Conservation (phyloP, 2,797 vertebrate species). For the Onychomys torridus region DNA sequence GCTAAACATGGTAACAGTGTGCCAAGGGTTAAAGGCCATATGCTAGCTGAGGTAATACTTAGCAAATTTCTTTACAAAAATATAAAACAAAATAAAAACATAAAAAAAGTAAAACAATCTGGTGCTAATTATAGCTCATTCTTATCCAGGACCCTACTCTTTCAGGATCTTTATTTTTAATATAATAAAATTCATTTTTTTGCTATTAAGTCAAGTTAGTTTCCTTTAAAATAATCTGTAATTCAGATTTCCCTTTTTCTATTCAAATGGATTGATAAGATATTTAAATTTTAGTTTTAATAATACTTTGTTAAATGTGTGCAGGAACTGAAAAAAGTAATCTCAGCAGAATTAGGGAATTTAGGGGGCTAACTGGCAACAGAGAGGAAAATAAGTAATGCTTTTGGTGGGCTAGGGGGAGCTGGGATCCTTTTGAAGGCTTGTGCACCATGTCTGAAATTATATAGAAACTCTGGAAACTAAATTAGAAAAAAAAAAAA, state of each 20-base stretch:
- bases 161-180: slow-evolving; percentile 30
- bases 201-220: slow-evolving; percentile 23
- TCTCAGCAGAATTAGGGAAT: slow-evolving; percentile 25
- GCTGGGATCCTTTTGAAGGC: background rate
- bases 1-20: background rate
- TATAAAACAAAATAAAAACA: background rate
- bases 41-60: background rate
- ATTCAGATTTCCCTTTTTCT: slow-evolving; percentile 37
- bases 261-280: background rate
- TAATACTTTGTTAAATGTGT: slow-evolving; percentile 18
- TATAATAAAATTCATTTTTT: slow-evolving; percentile 1
- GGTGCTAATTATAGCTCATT: background rate
- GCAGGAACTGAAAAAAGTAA: background rate
- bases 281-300: slow-evolving; percentile 31
- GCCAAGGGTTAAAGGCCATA: background rate
- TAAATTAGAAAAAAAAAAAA: slow-evolving; percentile 39
- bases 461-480: slow-evolving; percentile 36
- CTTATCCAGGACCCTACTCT: background rate
- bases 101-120: background rate
- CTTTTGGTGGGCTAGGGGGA: background rate
- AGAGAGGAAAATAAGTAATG: background rate
- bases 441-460: background rate
- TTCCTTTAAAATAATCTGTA: slow-evolving; percentile 49
- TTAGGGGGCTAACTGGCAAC: background rate
- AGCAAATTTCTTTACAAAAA: slow-evolving; percentile 36